Conservation (phyloP, 2,113 vertebrate species). For the Sander lucioperca region DNA sequence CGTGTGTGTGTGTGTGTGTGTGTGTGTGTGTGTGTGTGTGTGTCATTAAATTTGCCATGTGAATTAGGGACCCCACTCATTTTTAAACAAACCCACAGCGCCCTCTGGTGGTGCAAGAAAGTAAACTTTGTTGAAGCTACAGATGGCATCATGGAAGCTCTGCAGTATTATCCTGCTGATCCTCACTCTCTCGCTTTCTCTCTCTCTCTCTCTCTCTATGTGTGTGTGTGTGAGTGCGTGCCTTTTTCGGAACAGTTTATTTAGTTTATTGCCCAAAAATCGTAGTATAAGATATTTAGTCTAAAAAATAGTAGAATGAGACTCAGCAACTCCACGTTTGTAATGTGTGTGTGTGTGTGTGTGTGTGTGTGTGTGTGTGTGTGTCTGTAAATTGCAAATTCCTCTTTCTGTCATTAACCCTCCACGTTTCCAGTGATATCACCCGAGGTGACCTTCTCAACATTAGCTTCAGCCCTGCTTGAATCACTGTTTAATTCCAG, state of each 20-base stretch:
- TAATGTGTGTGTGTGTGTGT: background rate
- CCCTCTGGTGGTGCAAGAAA: constrained; percentile 43
- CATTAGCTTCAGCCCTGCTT: background rate
- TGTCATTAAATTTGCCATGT: no score
- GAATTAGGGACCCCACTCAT: background rate
- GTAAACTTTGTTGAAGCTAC: background rate
- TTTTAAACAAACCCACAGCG: constrained; percentile 10
- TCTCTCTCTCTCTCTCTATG: background rate
- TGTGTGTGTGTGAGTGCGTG: constrained; percentile 22
- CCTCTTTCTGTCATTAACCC: background rate
- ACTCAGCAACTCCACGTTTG: background rate
- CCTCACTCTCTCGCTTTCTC: constrained; percentile 4
- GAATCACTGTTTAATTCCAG: background rate
- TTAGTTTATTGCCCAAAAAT: background rate
- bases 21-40: background rate
- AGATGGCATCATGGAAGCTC: constrained; percentile 52
- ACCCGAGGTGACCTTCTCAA: background rate
- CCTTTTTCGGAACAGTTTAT: background rate
- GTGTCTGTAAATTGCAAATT: background rate
- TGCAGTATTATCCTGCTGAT: constrained; percentile 70
- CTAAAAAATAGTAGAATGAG: background rate
- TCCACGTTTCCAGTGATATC: background rate
- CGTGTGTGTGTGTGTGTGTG: background rate
- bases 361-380: background rate
- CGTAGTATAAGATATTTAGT: background rate